Conservation (phyloP, 2,113 vertebrate genomes). For the Gobio gobio region DNA sequence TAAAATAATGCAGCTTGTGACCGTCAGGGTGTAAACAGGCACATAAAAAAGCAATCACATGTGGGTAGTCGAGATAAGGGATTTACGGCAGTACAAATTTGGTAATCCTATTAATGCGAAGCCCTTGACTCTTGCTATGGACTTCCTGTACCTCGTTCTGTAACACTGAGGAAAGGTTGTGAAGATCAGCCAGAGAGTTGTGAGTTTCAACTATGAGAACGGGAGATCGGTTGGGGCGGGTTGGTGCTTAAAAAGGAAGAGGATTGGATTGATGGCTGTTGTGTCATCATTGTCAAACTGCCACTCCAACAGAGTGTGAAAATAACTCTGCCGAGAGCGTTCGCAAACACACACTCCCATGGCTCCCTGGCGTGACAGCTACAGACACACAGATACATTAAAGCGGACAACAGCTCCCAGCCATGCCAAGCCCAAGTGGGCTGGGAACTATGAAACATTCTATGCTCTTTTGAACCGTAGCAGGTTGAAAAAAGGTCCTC, state of each 20-base stretch:
- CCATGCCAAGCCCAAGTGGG: background rate
- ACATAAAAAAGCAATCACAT: constrained; percentile 54
- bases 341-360: background rate
- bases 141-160: constrained; percentile 39
- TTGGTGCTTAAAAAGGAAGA: constrained; percentile 4
- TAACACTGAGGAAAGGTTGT: constrained; percentile 29
- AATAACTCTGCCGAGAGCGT: constrained; percentile 12
- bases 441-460: background rate
- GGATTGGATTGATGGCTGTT: constrained; percentile 32
- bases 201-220: background rate
- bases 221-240: background rate
- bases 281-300: constrained; percentile 35
- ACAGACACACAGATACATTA: constrained; percentile 41
- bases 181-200: constrained; percentile 21
- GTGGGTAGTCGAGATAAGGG: constrained; percentile 54
- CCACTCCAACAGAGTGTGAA: constrained; percentile 35
- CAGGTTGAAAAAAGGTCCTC: background rate
- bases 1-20: constrained; percentile 56
- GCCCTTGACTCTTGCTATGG: constrained; percentile 30
- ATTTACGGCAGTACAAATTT: constrained; percentile 45
- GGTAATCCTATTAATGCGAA: constrained; percentile 58
- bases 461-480: background rate
- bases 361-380: constrained; percentile 19
- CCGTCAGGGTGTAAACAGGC: constrained; percentile 55
- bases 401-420: constrained; percentile 14